Conservation (phyloP, 1,140 invertebrate genomes). For the Drosophila repleta region DNA sequence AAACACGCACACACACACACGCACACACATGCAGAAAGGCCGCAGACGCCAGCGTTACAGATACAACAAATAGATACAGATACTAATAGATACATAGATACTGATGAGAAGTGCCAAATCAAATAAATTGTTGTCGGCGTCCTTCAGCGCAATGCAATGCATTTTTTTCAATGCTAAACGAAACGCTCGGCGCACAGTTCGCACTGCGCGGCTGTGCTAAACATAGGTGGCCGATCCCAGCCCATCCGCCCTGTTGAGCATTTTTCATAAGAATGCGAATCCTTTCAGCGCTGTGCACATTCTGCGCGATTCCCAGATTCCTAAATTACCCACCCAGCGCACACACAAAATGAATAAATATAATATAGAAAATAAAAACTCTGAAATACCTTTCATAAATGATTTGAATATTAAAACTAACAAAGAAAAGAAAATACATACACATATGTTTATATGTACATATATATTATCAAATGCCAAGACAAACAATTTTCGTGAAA, state of each 20-base stretch:
- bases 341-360: background rate
- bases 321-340: constrained; percentile 5
- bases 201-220: constrained; percentile 10
- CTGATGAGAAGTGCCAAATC: constrained; percentile 61
- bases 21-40: constrained; percentile 14
- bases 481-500: constrained; percentile 63
- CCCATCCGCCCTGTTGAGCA: constrained; percentile 17
- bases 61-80: constrained; percentile 11
- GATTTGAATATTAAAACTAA: constrained; percentile 67
- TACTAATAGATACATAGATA: constrained; percentile 39
- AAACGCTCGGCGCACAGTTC: constrained; percentile 31
- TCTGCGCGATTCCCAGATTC: constrained; percentile 33
- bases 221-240: constrained; percentile 8
- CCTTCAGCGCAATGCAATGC: constrained; percentile 73
- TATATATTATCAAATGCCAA: constrained; percentile 39
- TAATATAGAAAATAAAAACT: constrained; percentile 22
- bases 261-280: constrained; percentile 37
- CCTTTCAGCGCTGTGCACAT: constrained; percentile 34
- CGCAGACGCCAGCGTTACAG: constrained; percentile 46
- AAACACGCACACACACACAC: constrained; percentile 28
- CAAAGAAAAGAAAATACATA: constrained; percentile 48
- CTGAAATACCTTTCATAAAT: constrained; percentile 66
- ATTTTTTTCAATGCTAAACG: constrained; percentile 73
- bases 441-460: background rate
- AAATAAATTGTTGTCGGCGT: constrained; percentile 67